Evolutionary conservation across 2,113 vertebrate species (phyloP).

Genomic region (Serinus canaria): DNA sequence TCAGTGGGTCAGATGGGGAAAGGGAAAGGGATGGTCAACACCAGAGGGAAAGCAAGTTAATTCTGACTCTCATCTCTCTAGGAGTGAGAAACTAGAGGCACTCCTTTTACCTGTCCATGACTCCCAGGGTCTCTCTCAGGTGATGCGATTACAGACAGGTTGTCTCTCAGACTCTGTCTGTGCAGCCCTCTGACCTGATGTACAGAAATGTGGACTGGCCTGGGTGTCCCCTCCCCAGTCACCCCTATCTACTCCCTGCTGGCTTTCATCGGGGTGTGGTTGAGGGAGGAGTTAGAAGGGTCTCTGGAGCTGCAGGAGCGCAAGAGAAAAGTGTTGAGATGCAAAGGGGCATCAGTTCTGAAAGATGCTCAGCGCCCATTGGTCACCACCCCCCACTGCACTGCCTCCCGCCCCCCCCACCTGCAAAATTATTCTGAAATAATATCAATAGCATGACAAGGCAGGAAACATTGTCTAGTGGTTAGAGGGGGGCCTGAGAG

Average conservation of each 20-base stretch:
- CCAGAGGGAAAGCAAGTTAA: background rate
- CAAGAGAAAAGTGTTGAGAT: background rate
- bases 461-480: conserved; percentile 53
- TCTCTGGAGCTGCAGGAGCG: background rate
- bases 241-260: background rate
- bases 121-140: background rate
- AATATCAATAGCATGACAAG: conserved; percentile 7
- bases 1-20: conserved; percentile 3
- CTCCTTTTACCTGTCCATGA: conserved; percentile 68
- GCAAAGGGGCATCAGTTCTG: conserved; percentile 25
- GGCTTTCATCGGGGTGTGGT: background rate
- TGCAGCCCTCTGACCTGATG: background rate
- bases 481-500: conserved; percentile 8
- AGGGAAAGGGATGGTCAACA: background rate
- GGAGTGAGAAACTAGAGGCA: background rate
- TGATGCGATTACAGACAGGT: background rate
- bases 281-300: conserved; percentile 56
- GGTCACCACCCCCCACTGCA: background rate
- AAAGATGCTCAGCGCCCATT: conserved; percentile 56
- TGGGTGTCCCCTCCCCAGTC: background rate
- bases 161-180: background rate
- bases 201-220: background rate
- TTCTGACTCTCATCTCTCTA: background rate
- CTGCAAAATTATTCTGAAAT: conserved; percentile 24
- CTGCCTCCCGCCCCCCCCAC: background rate